Percentiles rank a stretch among this genome's conserved stretches.
These are phyloP conservation scores for Lithobates sylvaticus DNA, from an alignment of 2,797 vertebrate genomes.

Conservation along the genomic window DNA sequence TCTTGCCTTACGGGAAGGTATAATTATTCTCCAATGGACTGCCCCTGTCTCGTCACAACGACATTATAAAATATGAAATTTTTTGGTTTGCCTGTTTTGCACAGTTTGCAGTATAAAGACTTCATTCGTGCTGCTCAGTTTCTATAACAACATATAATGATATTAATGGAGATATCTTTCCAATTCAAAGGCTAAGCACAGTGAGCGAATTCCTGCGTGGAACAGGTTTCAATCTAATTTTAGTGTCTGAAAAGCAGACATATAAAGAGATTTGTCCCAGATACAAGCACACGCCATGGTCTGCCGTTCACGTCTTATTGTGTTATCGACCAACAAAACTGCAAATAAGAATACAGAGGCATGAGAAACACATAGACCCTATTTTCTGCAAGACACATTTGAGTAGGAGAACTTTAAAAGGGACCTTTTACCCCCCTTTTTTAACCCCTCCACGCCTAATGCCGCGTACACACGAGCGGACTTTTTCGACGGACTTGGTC, in stretches of 20 bases:
- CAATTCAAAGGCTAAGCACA: neutral
- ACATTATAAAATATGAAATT: neutral
- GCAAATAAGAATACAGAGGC: neutral
- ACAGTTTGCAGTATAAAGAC: neutral
- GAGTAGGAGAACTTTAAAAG: too few relatives aligned
- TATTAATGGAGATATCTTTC: constrained; percentile 26
- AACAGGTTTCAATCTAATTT: constrained; percentile 52
- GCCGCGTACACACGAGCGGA: too few relatives aligned
- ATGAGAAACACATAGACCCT: neutral
- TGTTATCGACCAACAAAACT: constrained; percentile 6
- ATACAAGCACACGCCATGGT: neutral
- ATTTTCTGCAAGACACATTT: too few relatives aligned
- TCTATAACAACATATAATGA: constrained; percentile 35
- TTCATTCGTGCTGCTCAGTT: constrained; percentile 5
- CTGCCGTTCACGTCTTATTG: constrained; percentile 11
- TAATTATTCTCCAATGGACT: too few relatives aligned
- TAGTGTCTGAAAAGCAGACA: constrained; percentile 27
- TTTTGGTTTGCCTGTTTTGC: neutral
- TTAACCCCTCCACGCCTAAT: too few relatives aligned
- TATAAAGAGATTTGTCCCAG: constrained; percentile 40
- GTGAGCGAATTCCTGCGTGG: constrained; percentile 10
- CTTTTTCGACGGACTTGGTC: too few relatives aligned
- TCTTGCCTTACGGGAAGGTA: too few relatives aligned
- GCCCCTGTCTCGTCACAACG: too few relatives aligned
- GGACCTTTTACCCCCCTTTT: too few relatives aligned